Conservation (phyloP, 1,140 invertebrate genomes). For the Vollenhovia emeryi region DNA sequence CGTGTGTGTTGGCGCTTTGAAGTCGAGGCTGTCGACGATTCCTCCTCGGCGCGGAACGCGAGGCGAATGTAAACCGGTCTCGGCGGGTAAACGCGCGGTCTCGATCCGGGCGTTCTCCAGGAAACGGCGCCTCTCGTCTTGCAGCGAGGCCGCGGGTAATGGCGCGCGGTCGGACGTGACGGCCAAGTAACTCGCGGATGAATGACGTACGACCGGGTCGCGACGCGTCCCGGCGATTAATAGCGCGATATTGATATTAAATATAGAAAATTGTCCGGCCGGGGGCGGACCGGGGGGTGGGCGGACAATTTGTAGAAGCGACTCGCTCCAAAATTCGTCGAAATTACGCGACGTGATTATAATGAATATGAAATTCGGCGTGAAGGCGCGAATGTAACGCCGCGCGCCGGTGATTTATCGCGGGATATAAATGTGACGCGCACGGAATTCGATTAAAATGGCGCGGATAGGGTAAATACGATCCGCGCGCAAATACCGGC, state of each 20-base stretch:
- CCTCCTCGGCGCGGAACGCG: neutral
- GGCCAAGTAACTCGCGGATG: slow-evolving; percentile 17
- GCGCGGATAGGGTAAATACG: neutral
- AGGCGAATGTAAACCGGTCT: slow-evolving; percentile 51
- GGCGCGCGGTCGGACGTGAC: neutral
- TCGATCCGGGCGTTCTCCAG: neutral
- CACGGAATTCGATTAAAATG: neutral
- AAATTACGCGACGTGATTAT: slow-evolving; percentile 11
- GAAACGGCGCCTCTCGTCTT: too few relatives aligned
- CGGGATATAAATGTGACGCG: neutral
- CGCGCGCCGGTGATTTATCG: slow-evolving; percentile 6
- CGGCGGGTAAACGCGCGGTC: slow-evolving; percentile 35
- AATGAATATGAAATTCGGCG: slow-evolving; percentile 1
- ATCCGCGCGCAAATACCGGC: neutral
- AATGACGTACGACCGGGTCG: neutral
- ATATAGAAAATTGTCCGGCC: slow-evolving; percentile 18
- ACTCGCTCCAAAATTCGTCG: neutral
- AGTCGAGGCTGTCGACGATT: neutral
- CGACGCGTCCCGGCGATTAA: slow-evolving; percentile 11
- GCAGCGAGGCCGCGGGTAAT: too few relatives aligned
- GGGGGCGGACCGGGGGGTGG: neutral
- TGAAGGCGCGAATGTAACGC: neutral
- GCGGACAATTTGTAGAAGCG: neutral
- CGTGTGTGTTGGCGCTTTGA: neutral
- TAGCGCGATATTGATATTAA: slow-evolving; percentile 33